Evolutionary conservation across 2,888 invertebrate species (phyloP).

Genomic region (Campoplex capitator): DNA sequence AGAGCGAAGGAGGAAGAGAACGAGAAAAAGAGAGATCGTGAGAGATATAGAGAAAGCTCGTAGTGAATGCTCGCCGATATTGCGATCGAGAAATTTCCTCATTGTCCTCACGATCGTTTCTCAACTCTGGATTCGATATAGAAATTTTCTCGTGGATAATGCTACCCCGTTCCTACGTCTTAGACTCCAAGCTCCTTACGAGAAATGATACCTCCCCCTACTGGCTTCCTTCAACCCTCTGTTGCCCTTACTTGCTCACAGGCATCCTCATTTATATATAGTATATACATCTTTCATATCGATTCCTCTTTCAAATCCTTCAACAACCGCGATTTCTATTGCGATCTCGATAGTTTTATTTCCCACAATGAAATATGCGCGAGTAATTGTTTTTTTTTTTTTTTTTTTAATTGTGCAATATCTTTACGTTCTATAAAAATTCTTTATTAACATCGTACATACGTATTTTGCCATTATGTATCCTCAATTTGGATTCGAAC

Average conservation of each 20-base stretch:
- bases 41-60: conserved; percentile 37
- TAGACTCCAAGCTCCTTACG: conserved; percentile 70
- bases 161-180: conserved; percentile 61
- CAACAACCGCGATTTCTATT: conserved; percentile 60
- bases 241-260: conserved; percentile 31
- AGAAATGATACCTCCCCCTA: conserved; percentile 62
- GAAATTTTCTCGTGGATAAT: conserved; percentile 72
- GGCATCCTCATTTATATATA: conserved; percentile 5
- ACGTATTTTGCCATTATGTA: neutral
- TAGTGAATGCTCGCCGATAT: conserved; percentile 69
- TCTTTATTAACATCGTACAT: neutral
- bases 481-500: neutral
- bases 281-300: conserved; percentile 34
- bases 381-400: conserved; percentile 37
- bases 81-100: conserved; percentile 69
- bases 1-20: conserved; percentile 40
- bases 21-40: conserved; percentile 1
- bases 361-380: conserved; percentile 41
- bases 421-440: neutral
- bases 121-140: conserved; percentile 71
- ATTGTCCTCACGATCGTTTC: conserved; percentile 71
- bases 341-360: conserved; percentile 30
- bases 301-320: conserved; percentile 51
- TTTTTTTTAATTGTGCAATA: neutral
- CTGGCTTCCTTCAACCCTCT: conserved; percentile 23